A percentile compares a stretch with the other conserved stretches of the same genome.
phyloP scores from a whole-genome alignment of 2,797 vertebrate genomes.

The Aphelocoma californica region DNA sequence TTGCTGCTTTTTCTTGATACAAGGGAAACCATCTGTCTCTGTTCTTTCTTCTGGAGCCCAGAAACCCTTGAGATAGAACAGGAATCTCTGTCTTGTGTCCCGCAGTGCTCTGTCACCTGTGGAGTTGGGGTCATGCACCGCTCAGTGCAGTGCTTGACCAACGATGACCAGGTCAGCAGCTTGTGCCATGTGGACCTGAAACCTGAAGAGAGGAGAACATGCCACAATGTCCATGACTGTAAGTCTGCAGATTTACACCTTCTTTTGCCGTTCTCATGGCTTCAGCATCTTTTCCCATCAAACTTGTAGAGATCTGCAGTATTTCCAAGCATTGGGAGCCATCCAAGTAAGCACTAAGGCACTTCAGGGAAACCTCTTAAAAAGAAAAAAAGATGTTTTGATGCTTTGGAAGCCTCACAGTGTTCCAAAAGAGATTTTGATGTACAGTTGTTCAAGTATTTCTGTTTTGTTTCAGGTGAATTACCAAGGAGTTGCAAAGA shows the following conservation, averaged over 20 bases:
- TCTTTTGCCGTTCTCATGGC: not conserved
- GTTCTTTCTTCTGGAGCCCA: not conserved
- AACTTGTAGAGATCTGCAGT: not conserved
- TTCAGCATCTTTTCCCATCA: not conserved
- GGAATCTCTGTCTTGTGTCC: not conserved
- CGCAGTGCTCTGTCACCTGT: conserved; percentile 89
- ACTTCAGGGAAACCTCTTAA: not conserved
- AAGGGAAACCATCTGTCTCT: not conserved
- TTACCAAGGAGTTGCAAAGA: conserved; percentile 86
- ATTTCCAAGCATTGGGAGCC: not conserved
- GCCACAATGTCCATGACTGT: conserved; percentile 84
- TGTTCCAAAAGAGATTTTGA: not conserved
- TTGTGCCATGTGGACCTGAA: conserved; percentile 77
- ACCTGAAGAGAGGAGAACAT: conserved; percentile 83
- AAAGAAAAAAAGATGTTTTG: not conserved
- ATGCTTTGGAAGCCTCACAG: not conserved
- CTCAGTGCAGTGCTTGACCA: conserved; percentile 85
- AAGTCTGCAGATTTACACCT: conserved; percentile 65
- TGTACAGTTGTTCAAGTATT: not conserved
- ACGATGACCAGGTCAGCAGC: conserved; percentile 78
- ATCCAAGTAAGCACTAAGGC: not conserved
- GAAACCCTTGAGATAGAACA: not conserved
- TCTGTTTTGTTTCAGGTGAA: conserved; percentile 78
- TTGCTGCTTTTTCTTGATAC: not conserved
- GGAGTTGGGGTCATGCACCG: conserved; percentile 87